Conservation (phyloP, 2,113 vertebrate genomes). For the Pseudopodoces humilis region DNA sequence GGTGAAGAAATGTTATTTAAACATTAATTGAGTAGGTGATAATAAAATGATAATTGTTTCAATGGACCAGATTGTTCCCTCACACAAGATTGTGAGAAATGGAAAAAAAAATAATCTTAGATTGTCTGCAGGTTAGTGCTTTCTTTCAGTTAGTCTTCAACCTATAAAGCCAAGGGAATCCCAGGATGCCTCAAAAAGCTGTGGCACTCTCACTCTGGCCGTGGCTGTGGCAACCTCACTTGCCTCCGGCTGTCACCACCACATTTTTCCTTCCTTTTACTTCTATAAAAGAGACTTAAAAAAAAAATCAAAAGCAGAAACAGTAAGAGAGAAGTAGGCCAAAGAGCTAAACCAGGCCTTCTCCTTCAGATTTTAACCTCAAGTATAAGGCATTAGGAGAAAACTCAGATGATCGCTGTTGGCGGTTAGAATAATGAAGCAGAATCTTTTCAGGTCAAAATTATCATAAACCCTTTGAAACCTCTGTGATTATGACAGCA, state of each 20-base stretch:
- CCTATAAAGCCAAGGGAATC: background rate
- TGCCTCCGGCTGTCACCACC: accelerated
- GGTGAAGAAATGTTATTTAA: background rate
- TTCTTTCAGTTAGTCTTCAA: background rate
- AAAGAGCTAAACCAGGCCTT: background rate
- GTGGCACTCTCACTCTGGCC: background rate
- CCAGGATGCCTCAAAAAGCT: background rate
- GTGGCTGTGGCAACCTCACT: background rate
- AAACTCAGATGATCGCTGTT: background rate
- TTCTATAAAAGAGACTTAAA: background rate
- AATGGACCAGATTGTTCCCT: background rate
- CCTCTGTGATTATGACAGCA: background rate
- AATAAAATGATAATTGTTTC: background rate
- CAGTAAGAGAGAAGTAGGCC: background rate
- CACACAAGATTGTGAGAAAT: background rate
- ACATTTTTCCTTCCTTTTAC: background rate
- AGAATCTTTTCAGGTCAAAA: background rate
- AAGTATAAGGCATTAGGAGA: background rate
- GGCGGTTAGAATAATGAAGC: background rate
- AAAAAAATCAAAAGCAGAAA: background rate
- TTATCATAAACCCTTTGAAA: background rate
- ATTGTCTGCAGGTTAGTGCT: accelerated
- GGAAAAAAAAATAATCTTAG: background rate
- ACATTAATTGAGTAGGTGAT: background rate
- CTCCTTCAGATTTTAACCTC: background rate